Evolutionary conservation across 2,113 vertebrate genomes (phyloP).

Genomic region (Cairina moschata): DNA sequence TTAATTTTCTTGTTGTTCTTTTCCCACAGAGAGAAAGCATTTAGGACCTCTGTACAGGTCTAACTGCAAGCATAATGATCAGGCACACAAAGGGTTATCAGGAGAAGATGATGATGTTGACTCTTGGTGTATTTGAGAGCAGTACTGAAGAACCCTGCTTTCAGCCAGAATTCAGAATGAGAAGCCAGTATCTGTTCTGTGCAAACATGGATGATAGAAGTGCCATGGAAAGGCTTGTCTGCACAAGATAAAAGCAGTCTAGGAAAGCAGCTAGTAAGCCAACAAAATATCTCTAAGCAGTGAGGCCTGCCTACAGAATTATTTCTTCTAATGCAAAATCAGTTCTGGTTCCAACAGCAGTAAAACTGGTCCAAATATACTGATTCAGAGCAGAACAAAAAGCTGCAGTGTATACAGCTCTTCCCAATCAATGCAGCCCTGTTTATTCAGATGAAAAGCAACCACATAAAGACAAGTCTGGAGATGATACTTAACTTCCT

Average conservation of each 20-base stretch:
- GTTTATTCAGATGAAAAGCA: not conserved
- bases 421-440: not conserved
- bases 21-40: not conserved
- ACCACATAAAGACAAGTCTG: not conserved
- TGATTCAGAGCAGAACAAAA: not conserved
- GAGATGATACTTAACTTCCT: not conserved
- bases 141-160: not conserved
- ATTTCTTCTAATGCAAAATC: conserved; percentile 27
- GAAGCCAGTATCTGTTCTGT: not conserved
- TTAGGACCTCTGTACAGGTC: not conserved
- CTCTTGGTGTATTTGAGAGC: not conserved
- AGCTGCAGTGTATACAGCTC: not conserved
- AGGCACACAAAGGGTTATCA: conserved; percentile 1
- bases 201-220: not conserved
- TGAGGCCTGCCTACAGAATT: not conserved
- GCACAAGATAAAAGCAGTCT: not conserved
- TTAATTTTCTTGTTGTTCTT: conserved; percentile 7
- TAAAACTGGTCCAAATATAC: not conserved
- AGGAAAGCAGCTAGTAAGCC: not conserved
- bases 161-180: not conserved
- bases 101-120: not conserved
- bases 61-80: not conserved
- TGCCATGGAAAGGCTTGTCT: not conserved
- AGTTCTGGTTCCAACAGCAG: not conserved
- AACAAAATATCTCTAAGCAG: not conserved